phyloP scores from a whole-genome alignment of 92 coral and sea anemone genomes.

The Meandrina meandrites region DNA sequence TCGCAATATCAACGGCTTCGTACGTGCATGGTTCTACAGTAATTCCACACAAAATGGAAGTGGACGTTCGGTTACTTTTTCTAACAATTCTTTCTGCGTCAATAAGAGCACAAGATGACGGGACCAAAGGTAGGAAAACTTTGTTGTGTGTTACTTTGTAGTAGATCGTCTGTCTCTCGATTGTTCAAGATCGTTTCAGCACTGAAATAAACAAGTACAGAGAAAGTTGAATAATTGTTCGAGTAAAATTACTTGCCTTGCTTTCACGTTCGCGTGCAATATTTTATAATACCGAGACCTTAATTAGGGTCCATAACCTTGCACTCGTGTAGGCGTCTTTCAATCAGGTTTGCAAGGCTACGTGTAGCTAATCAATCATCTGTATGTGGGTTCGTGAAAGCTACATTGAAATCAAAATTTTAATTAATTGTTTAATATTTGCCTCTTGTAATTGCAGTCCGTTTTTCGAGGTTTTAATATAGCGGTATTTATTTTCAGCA shows the following conservation, averaged over 20 bases:
- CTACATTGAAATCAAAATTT: neutral
- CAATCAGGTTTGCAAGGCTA: neutral
- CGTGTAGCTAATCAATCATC: too few relatives aligned
- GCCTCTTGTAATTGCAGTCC: neutral
- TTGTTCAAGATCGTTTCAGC: neutral
- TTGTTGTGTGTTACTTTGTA: too few relatives aligned
- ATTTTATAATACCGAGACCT: neutral
- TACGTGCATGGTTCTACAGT: neutral
- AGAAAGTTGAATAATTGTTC: neutral
- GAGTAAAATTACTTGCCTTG: slow-evolving; percentile 1
- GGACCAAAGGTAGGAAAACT: slow-evolving; percentile 15
- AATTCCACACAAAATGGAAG: slow-evolving; percentile 30
- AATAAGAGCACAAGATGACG: slow-evolving; percentile 28
- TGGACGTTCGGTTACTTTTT: slow-evolving; percentile 32
- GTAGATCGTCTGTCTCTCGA: neutral
- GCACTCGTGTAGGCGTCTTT: neutral
- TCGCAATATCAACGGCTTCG: neutral
- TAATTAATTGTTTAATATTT: neutral
- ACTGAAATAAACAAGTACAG: neutral
- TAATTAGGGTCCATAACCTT: neutral
- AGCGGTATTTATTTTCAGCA: neutral
- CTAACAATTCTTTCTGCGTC: slow-evolving; percentile 14
- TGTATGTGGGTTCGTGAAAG: too few relatives aligned
- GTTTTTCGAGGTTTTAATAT: neutral
- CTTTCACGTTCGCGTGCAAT: neutral